Conservation (phyloP, 2,888 invertebrate genomes). For the Subacronicta megacephala region DNA sequence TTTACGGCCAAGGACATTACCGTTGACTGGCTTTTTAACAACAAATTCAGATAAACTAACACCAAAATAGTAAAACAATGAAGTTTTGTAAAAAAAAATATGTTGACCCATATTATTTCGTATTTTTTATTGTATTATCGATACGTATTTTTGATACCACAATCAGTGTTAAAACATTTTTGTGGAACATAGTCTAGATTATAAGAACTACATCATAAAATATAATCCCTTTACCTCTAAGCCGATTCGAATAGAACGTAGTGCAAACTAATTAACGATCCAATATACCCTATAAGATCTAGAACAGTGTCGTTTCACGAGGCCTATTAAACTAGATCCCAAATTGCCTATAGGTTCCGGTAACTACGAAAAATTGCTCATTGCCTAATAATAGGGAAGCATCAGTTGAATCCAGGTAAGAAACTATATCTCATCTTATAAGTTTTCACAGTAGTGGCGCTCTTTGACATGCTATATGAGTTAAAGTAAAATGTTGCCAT, state of each 20-base stretch:
- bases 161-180: too few species aligned
- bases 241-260: background rate
- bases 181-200: too few species aligned
- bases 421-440: background rate
- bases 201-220: too few species aligned
- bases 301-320: conserved; percentile 12
- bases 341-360: conserved; percentile 11
- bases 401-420: background rate
- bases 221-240: background rate
- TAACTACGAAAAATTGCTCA: conserved; percentile 6
- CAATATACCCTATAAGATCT: conserved; percentile 13
- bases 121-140: too few species aligned
- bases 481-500: too few species aligned
- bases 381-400: background rate
- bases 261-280: background rate
- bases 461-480: too few species aligned
- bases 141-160: too few species aligned
- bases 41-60: background rate
- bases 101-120: too few species aligned
- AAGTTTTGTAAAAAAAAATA: too few species aligned
- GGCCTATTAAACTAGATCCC: conserved; percentile 17
- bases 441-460: too few species aligned
- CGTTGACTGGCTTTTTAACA: conserved; percentile 1
- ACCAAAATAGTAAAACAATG: too few species aligned
- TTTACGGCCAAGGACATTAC: background rate